These are phyloP conservation scores for Galendromus occidentalis DNA, from an alignment of 1,140 invertebrate species.

Conservation along the genomic window DNA sequence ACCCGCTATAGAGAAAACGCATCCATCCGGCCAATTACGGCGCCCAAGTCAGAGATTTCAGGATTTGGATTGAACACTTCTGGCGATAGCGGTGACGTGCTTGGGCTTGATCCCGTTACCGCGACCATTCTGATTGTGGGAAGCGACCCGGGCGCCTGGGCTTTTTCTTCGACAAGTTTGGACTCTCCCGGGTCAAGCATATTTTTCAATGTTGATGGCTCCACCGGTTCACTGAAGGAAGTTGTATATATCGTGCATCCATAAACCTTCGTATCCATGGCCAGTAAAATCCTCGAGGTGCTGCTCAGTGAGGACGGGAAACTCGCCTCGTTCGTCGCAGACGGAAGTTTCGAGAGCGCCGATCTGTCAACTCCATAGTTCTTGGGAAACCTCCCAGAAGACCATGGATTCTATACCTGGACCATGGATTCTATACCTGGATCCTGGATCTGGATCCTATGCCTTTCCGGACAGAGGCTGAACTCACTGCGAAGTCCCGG, in stretches of 20 bases:
- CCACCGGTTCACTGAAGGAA: neutral
- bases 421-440: neutral
- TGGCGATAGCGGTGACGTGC: neutral
- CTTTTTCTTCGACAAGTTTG: neutral
- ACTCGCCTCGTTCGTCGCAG: neutral
- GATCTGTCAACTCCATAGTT: neutral
- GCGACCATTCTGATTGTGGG: neutral
- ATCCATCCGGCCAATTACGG: too few species aligned
- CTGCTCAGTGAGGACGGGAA: neutral
- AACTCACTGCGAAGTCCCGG: slow-evolving; percentile 24
- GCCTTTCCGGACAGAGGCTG: neutral
- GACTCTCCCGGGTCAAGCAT: neutral
- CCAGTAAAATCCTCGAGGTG: neutral
- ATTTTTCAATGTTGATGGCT: neutral
- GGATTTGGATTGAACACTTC: neutral
- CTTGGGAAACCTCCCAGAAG: neutral
- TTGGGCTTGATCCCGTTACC: neutral
- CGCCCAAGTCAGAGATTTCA: too few species aligned
- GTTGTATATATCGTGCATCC: neutral
- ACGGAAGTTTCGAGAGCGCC: neutral
- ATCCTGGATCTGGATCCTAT: neutral
- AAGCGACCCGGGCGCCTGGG: neutral
- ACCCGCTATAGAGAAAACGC: too few species aligned
- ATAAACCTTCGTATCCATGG: neutral
- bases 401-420: neutral